Percentiles rank a stretch among this genome's conserved stretches.
Conservation (phyloP, 2,797 vertebrate species). For the Halcyon chelicuti region DNA sequence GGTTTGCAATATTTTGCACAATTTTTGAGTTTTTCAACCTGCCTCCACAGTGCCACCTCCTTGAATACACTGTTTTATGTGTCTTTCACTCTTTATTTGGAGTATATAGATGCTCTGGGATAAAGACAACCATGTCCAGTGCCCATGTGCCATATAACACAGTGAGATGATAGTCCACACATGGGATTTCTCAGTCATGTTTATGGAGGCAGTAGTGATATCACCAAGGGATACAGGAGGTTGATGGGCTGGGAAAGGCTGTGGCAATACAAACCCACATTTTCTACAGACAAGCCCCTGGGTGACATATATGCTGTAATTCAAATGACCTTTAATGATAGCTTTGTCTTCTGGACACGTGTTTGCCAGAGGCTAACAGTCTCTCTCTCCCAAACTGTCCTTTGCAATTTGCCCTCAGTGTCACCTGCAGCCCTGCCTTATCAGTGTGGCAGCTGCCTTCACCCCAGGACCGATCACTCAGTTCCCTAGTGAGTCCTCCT, state of each 20-base stretch:
- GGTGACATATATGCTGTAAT: neutral
- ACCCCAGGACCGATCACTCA: neutral
- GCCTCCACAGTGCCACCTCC: neutral
- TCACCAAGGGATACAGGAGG: neutral
- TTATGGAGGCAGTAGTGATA: neutral
- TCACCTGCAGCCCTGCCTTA: neutral
- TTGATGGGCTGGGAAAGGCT: neutral
- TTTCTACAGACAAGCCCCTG: neutral
- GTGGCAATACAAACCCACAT: neutral
- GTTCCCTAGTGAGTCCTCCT: neutral
- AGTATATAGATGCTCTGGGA: neutral
- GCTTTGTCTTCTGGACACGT: neutral
- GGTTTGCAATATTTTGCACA: neutral
- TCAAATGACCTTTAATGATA: neutral
- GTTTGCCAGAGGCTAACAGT: rapidly evolving
- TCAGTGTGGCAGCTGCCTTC: rapidly evolving
- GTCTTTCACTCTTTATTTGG: neutral
- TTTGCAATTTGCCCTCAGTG: rapidly evolving
- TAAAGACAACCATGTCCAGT: neutral
- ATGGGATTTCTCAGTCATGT: rapidly evolving
- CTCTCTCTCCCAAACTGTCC: neutral
- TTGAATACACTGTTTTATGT: neutral
- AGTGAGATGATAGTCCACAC: neutral
- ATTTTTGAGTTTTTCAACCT: neutral
- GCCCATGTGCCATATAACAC: neutral